Conservation (phyloP, 2,888 invertebrate species). For the Cantharis lateralis region DNA sequence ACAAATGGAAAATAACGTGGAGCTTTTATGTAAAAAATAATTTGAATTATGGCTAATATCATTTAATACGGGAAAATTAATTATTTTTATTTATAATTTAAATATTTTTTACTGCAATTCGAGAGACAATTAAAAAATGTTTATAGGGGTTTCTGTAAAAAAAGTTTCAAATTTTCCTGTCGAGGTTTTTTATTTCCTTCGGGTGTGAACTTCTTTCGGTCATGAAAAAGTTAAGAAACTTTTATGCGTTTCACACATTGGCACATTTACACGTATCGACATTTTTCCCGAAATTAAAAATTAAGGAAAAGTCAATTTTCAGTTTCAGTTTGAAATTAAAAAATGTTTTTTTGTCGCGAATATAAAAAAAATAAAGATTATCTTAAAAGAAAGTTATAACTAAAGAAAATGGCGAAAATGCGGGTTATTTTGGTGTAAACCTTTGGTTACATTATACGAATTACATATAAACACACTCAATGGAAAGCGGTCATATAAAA, state of each 20-base stretch:
- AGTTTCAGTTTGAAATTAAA: neutral
- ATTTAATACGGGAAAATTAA: neutral
- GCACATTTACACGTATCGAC: neutral
- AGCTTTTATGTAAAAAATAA: neutral
- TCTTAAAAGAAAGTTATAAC: neutral
- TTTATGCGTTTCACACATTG: neutral
- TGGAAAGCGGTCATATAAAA: conserved; percentile 20
- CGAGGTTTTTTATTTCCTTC: neutral
- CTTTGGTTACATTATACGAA: neutral
- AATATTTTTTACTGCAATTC: neutral
- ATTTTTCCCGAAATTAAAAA: neutral
- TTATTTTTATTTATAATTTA: neutral
- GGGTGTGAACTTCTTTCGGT: neutral
- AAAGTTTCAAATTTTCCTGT: neutral
- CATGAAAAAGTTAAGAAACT: neutral
- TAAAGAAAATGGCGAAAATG: neutral
- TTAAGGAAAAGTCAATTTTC: neutral
- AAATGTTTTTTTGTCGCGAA: neutral
- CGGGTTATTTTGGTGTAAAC: neutral
- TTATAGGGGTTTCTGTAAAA: neutral
- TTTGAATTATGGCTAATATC: neutral
- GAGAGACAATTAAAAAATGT: neutral
- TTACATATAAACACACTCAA: neutral
- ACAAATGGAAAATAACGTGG: neutral
- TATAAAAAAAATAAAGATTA: neutral